Percentiles rank a stretch among this genome's conserved stretches.
phyloP scores from a whole-genome alignment of 2,888 invertebrate species.

The Acrobasis repandana region DNA sequence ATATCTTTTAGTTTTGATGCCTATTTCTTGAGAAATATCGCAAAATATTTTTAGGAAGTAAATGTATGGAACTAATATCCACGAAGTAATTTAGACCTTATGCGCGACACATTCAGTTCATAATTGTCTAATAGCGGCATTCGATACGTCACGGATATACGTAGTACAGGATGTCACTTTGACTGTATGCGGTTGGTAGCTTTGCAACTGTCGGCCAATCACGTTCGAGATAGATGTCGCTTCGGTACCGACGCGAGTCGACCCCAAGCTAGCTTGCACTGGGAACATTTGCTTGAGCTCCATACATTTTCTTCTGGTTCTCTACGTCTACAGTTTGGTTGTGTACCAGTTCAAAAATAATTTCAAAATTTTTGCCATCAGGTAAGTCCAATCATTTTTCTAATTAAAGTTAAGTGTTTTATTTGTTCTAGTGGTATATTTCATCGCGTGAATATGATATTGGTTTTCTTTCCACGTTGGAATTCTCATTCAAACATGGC shows the following conservation, averaged over 20 bases:
- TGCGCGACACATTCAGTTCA: slow-evolving; percentile 27
- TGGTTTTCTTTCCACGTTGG: slow-evolving; percentile 77
- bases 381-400: slow-evolving; percentile 76
- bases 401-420: slow-evolving; percentile 59
- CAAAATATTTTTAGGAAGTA: slow-evolving; percentile 65
- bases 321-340: slow-evolving; percentile 83
- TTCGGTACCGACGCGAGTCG: slow-evolving; percentile 73
- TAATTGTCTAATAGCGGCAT: slow-evolving; percentile 35
- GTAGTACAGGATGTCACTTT: slow-evolving; percentile 68
- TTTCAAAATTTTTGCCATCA: slow-evolving; percentile 83
- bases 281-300: slow-evolving; percentile 81
- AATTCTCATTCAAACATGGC: slow-evolving; percentile 82
- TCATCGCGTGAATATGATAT: slow-evolving; percentile 57
- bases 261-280: slow-evolving; percentile 79
- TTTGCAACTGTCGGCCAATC: slow-evolving; percentile 65
- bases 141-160: slow-evolving; percentile 75
- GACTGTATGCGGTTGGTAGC: slow-evolving; percentile 59
- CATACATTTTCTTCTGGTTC: slow-evolving; percentile 83
- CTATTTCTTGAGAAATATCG: slow-evolving; percentile 51
- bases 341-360: slow-evolving; percentile 81
- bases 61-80: slow-evolving; percentile 60
- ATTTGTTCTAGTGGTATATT: slow-evolving; percentile 57
- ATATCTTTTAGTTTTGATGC: slow-evolving; percentile 45
- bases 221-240: slow-evolving; percentile 71
- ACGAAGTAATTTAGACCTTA: slow-evolving; percentile 41